These are phyloP conservation scores for Sebastes matsubarae DNA, from an alignment of 2,797 vertebrate genomes.

Conservation along the genomic window DNA sequence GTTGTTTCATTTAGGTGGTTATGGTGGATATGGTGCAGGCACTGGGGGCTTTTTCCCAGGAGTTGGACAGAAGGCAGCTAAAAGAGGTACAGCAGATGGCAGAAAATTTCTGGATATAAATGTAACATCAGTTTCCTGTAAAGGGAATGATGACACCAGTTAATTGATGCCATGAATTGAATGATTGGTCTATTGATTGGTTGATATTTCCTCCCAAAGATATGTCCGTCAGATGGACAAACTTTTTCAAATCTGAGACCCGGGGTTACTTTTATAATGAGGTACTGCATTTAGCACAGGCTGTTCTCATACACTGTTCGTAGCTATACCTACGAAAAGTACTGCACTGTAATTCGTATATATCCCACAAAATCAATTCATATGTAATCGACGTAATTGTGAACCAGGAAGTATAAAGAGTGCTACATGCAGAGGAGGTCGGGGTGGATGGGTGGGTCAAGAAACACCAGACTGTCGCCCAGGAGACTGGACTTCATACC, in stretches of 20 bases:
- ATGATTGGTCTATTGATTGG: background rate
- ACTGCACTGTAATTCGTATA: no score
- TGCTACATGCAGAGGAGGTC: no score
- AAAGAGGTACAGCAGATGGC: conserved; percentile 68
- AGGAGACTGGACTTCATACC: no score
- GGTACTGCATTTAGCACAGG: background rate
- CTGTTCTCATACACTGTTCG: no score
- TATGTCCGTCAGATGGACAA: background rate
- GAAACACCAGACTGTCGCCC: no score
- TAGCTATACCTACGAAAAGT: no score
- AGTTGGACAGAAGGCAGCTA: conserved; percentile 82
- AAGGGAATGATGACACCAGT: background rate
- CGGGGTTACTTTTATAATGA: background rate
- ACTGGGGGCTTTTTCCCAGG: conserved; percentile 70
- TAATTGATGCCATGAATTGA: background rate
- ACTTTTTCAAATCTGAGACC: background rate
- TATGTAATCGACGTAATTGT: no score
- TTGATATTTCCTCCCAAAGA: background rate
- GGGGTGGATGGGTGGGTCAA: no score
- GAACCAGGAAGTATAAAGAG: no score
- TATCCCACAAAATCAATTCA: no score
- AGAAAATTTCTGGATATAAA: conserved; percentile 2
- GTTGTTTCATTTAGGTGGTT: conserved; percentile 64
- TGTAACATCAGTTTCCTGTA: background rate
- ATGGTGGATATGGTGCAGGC: conserved; percentile 74